Evolutionary conservation across 2,888 invertebrate genomes (phyloP), one percentile per base, ranked within the genome.

Genomic region (Serrognathus titanus): DNA sequence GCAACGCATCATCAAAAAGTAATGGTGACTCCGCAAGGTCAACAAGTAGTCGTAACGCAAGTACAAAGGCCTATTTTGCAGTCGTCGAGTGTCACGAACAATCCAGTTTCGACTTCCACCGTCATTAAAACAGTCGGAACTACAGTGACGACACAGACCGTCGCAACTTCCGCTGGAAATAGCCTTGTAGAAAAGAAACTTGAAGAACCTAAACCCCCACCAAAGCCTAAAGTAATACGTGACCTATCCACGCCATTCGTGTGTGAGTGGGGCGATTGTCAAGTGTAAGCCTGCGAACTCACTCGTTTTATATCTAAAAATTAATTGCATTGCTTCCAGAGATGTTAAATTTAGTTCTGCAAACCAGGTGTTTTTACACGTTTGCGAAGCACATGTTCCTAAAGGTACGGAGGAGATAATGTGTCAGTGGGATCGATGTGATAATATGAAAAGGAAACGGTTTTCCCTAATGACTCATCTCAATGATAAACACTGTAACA

Each of bases 391-490:
- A 0, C 97, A 97, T 79, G 90, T 91, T 77, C 92, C 93, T 10
- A 75, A 75, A 11, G 83, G 83, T 59, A 80, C 79, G 53, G 82
- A 82, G 62, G 92, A 94, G 73, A 88, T 92, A 61, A 83, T 90
- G 12, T 97, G 97, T 74, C 82, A 90, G 75, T 97, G 97, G 97
- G 87, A 90, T 35, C 83, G 87, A 38, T 95, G 95, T 77, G 97
- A 97, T 80, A 86, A 89, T 43, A 86, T 97, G 76, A 90, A 92
- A 54, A 80, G 97, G 55, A 89, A 91, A 72, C 85, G 94, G 53
- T 97, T 97, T 81, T 98, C 98, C 1, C 81, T 98, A 38, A 93
- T 97, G 85, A 97, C 98, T 57, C 99, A 99, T 79, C 83, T 98
- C 59, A 90, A 92, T 69, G 98, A 98, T 79, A 90, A 94, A 62